Percentiles rank a stretch among this genome's conserved stretches.
Evolutionary conservation across 2,888 invertebrate species (phyloP).

Genomic region (Sussaba pulchella): DNA sequence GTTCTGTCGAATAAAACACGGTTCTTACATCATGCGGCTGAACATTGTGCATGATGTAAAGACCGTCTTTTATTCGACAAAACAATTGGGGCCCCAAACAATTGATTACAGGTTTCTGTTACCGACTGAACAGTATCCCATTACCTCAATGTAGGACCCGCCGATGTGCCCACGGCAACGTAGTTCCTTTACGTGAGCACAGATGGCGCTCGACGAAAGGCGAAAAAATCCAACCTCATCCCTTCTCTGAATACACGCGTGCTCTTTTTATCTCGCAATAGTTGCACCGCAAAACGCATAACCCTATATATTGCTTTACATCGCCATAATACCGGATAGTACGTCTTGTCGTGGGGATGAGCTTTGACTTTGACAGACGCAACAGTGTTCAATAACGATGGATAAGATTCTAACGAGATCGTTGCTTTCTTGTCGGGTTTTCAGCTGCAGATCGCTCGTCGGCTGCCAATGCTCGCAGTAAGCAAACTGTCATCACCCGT

Average conservation of each 20-base stretch:
- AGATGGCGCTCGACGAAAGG: slow-evolving; percentile 6
- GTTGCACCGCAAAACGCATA: slow-evolving; percentile 24
- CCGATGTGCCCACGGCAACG: not conserved
- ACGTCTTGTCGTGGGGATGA: slow-evolving; percentile 25
- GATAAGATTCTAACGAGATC: slow-evolving; percentile 75
- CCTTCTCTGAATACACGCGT: not conserved
- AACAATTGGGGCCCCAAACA: too few relatives aligned
- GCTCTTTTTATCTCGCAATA: slow-evolving; percentile 41
- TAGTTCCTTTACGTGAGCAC: not conserved
- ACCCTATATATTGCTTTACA: not conserved
- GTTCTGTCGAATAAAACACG: too few relatives aligned
- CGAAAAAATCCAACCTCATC: not conserved
- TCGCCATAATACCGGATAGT: not conserved
- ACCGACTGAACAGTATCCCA: not conserved
- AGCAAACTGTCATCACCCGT: slow-evolving; percentile 51
- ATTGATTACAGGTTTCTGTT: too few relatives aligned
- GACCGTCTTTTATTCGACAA: too few relatives aligned
- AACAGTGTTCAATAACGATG: slow-evolving; percentile 69
- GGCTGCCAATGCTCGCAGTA: slow-evolving; percentile 74
- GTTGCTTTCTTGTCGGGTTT: slow-evolving; percentile 67
- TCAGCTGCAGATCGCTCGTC: slow-evolving; percentile 65
- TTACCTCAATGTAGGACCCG: slow-evolving; percentile 16
- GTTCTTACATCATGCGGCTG: too few relatives aligned
- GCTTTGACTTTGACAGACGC: slow-evolving; percentile 44
- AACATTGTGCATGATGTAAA: too few relatives aligned